These are phyloP conservation scores for Leptinotarsa defecta DNA, from an alignment of 1,140 invertebrate genomes.

Conservation along the genomic window DNA sequence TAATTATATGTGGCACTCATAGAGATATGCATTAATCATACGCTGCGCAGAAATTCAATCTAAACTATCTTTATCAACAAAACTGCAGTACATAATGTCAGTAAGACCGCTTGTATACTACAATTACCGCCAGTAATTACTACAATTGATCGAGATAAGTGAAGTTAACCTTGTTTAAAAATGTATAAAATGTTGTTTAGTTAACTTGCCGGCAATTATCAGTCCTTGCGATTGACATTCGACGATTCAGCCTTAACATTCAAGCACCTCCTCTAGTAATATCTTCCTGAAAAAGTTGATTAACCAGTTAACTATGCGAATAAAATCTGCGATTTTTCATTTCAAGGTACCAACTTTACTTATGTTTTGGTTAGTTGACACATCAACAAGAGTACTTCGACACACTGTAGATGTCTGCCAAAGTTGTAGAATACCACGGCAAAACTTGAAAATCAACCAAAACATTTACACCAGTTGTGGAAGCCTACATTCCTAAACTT, in stretches of 20 bases:
- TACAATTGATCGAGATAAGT: slow-evolving; percentile 12
- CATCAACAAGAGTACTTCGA: too few relatives aligned
- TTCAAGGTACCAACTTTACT: too few relatives aligned
- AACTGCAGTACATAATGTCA: slow-evolving; percentile 10
- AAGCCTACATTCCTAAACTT: too few relatives aligned
- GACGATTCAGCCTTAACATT: not conserved
- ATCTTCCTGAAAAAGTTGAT: not conserved
- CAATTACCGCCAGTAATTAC: slow-evolving; percentile 7
- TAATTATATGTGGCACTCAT: too few relatives aligned
- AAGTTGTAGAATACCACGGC: too few relatives aligned
- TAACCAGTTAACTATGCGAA: too few relatives aligned
- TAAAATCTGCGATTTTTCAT: too few relatives aligned
- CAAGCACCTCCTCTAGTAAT: not conserved
- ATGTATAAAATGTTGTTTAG: slow-evolving; percentile 1
- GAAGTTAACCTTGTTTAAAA: slow-evolving; percentile 16
- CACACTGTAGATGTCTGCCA: too few relatives aligned
- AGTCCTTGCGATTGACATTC: slow-evolving; percentile 18
- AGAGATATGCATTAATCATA: too few relatives aligned
- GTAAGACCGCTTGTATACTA: not conserved
- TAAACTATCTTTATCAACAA: not conserved
- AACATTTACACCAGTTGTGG: too few relatives aligned
- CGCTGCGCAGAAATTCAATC: not conserved
- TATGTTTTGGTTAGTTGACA: too few relatives aligned
- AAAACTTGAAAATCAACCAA: too few relatives aligned
- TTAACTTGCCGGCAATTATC: not conserved